Evolutionary conservation across 2,888 invertebrate species (phyloP).

Genomic region (Patella pellucida): DNA sequence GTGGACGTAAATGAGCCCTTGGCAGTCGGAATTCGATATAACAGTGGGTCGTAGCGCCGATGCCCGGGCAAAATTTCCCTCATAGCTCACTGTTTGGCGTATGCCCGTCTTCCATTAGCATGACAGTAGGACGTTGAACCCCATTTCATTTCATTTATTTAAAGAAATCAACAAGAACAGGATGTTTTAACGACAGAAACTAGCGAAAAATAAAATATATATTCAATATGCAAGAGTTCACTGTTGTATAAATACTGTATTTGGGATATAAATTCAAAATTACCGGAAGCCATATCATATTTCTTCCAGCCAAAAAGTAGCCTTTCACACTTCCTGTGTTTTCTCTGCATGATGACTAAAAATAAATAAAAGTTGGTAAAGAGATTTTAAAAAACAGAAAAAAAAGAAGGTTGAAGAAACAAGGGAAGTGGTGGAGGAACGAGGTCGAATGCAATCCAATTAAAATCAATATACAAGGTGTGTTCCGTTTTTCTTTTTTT

Average conservation of each 20-base stretch:
- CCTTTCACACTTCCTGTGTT: conserved; percentile 30
- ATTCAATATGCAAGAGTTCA: no score
- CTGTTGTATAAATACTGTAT: no score
- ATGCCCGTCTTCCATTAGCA: no score
- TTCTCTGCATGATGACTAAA: conserved; percentile 32
- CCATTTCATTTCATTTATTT: no score
- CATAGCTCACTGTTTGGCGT: no score
- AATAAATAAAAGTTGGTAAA: neutral
- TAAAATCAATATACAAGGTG: neutral
- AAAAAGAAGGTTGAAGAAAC: neutral
- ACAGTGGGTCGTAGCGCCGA: no score
- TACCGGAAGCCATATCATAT: conserved; percentile 33
- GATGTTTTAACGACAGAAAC: neutral
- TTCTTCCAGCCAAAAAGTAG: conserved; percentile 34
- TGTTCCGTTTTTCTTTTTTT: no score
- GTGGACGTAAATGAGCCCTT: no score
- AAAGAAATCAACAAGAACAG: neutral
- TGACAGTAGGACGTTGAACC: no score
- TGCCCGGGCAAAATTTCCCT: no score
- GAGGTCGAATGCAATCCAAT: neutral
- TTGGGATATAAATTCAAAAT: neutral
- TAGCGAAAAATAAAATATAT: neutral
- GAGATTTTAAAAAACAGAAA: neutral
- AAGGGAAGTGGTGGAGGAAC: neutral
- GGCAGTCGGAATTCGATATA: no score